Base-by-base conservation (phyloP, 1,140 invertebrate genomes). In the Reticulitermes speratus region DNA sequence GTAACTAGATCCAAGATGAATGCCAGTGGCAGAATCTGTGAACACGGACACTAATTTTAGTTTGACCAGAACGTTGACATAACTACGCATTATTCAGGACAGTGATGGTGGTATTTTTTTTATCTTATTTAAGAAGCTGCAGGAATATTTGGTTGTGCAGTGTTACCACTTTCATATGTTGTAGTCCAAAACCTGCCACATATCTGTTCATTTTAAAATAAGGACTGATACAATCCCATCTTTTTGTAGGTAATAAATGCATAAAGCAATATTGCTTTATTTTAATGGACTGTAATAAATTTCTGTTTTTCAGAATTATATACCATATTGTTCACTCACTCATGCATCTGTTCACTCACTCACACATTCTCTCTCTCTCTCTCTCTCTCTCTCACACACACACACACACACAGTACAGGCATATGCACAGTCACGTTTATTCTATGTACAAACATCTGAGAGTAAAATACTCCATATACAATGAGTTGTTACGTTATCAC, bases 121-220 rank as follows among this genome's bases (percentile, higher is more conserved):
- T 59, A 19, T 59, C 14, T 59, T 75, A 75, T n/a, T 75, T 75
- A 30, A 75, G n/a, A n/a, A 30, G 8, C 8, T 75, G 65, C 65
- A 75, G 25, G 25, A 30, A n/a, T 11, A 75, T 30, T 25, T 75
- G 65, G 14, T 75, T 30, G 65, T 75, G n/a, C 65, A 75, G 25
- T 75, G 65, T 30, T 75, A 75, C 25, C 65, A 75, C 65, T 75
- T 75, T 75, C n/a, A 75, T 30, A 75, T 75, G 65, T 75, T 75
- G 65, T 30, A 75, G 65, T 75, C 65, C 7, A 25, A 16, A 65
- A 25, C n/a, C 25, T 75, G 25, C 59, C n/a, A 30, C 65, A 75
- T 6, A 75, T 75, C 65, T 11, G n/a, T 75, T 30, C 25, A 75
- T n/a, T 30, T 75, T 75, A 75, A 75, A 11, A 21, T 55, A 55